These are phyloP conservation scores for Phyllotis vaccarum DNA, from an alignment of 2,797 vertebrate species.

Conservation along the genomic window DNA sequence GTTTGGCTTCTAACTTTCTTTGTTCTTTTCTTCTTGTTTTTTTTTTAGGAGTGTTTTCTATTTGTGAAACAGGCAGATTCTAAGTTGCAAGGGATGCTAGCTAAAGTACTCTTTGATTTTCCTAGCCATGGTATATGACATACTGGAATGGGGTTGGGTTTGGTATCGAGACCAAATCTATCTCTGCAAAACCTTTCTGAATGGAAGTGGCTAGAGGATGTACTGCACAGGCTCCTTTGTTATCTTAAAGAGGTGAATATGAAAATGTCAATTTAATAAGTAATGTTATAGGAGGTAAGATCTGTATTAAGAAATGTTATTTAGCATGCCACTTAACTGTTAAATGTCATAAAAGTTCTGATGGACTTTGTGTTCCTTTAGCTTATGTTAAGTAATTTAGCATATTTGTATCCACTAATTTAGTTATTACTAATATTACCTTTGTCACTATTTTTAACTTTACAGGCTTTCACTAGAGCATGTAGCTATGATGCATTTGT, in stretches of 20 bases:
- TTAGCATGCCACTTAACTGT: not conserved
- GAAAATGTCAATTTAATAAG: not conserved
- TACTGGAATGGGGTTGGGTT: not conserved
- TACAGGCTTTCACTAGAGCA: not conserved
- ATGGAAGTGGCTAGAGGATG: not conserved
- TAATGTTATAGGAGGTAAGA: not conserved
- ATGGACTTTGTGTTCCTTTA: not conserved
- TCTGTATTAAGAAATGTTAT: not conserved
- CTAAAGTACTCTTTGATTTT: not conserved
- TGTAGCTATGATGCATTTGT: not conserved
- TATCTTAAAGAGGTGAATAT: not conserved
- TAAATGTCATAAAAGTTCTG: slow-evolving; percentile 23
- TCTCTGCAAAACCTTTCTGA: slow-evolving; percentile 7
- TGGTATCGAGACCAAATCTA: not conserved
- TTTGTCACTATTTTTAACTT: not conserved
- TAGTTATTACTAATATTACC: not conserved
- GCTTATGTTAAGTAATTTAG: not conserved
- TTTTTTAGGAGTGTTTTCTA: not conserved
- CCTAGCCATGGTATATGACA: not conserved
- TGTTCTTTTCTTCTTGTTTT: not conserved
- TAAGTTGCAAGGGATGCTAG: not conserved
- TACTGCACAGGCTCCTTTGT: not conserved
- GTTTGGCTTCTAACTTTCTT: not conserved
- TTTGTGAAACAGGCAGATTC: not conserved
- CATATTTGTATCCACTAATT: slow-evolving; percentile 5